Evolutionary conservation across 1,140 invertebrate species (phyloP).

Genomic region (Neocloeon triangulifer): DNA sequence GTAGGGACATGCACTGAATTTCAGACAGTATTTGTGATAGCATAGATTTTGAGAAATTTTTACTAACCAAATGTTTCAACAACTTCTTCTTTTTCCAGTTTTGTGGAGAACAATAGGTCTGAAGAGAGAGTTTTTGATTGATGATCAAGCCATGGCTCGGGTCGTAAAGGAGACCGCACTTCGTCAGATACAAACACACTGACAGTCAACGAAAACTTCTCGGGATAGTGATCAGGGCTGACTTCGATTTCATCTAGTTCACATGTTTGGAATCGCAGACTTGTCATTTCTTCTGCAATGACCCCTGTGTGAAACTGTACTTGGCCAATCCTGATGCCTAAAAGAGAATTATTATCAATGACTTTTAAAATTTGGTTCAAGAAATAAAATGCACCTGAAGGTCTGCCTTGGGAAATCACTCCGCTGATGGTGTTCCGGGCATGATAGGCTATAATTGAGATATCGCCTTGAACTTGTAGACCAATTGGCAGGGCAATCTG

Average conservation of each 20-base stretch:
- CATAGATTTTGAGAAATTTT: constrained; percentile 3
- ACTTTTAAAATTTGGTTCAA: too few relatives aligned
- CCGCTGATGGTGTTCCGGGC: constrained; percentile 63
- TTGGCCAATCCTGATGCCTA: constrained; percentile 72
- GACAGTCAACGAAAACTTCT: constrained; percentile 44
- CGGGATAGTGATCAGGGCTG: constrained; percentile 57
- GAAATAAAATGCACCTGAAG: too few relatives aligned
- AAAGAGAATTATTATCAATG: too few relatives aligned
- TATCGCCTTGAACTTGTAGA: constrained; percentile 57
- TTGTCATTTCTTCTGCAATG: constrained; percentile 44
- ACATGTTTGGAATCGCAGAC: constrained; percentile 45
- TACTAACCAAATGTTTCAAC: constrained; percentile 46
- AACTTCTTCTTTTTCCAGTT: constrained; percentile 61
- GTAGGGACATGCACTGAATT: too few relatives aligned
- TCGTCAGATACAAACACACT: constrained; percentile 48
- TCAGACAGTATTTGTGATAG: too few relatives aligned
- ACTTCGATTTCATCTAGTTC: constrained; percentile 60
- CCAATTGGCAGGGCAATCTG: constrained; percentile 18
- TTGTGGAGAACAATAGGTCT: constrained; percentile 48
- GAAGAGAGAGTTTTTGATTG: constrained; percentile 23
- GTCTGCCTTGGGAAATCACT: constrained; percentile 44
- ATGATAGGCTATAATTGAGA: constrained; percentile 61
- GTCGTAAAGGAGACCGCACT: constrained; percentile 25
- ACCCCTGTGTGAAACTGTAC: constrained; percentile 78
- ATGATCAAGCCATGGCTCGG: constrained; percentile 44